Evolutionary conservation across 2,797 vertebrate species (phyloP).

Genomic region (Eulemur coronatus): DNA sequence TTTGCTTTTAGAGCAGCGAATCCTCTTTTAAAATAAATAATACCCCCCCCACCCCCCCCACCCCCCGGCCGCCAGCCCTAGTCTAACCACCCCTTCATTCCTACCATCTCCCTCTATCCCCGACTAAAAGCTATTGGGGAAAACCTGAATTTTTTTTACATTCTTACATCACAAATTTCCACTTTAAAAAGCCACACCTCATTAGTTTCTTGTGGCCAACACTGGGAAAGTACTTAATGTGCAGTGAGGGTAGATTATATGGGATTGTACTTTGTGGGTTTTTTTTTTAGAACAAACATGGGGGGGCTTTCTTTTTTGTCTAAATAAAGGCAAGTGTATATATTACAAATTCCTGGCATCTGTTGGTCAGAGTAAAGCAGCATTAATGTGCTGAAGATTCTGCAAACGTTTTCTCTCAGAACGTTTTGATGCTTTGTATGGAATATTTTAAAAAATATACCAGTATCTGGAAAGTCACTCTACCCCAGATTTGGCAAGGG

Average conservation of each 20-base stretch:
- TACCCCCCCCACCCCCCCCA: too few relatives aligned
- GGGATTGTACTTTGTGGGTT: not conserved
- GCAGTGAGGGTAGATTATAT: not conserved
- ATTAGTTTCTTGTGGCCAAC: not conserved
- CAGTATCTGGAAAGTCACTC: not conserved
- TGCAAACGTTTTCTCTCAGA: not conserved
- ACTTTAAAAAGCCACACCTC: not conserved
- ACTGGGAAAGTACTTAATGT: not conserved
- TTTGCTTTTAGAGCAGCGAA: not conserved
- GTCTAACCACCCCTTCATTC: not conserved
- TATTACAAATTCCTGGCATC: not conserved
- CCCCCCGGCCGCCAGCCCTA: too few relatives aligned
- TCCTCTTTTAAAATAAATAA: not conserved
- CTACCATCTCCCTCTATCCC: not conserved
- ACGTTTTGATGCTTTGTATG: not conserved
- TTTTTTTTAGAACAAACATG: not conserved
- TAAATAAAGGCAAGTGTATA: conserved; percentile 2
- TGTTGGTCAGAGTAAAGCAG: not conserved
- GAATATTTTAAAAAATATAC: not conserved
- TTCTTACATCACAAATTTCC: not conserved
- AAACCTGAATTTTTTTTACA: not conserved
- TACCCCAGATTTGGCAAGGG: not conserved
- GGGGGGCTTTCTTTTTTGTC: not conserved
- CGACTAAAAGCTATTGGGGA: not conserved
- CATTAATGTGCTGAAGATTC: not conserved